Percentiles rank a stretch among this genome's conserved stretches.
These are phyloP conservation scores for Chrysodeixis includens DNA, from an alignment of 2,888 invertebrate genomes.

Conservation along the genomic window DNA sequence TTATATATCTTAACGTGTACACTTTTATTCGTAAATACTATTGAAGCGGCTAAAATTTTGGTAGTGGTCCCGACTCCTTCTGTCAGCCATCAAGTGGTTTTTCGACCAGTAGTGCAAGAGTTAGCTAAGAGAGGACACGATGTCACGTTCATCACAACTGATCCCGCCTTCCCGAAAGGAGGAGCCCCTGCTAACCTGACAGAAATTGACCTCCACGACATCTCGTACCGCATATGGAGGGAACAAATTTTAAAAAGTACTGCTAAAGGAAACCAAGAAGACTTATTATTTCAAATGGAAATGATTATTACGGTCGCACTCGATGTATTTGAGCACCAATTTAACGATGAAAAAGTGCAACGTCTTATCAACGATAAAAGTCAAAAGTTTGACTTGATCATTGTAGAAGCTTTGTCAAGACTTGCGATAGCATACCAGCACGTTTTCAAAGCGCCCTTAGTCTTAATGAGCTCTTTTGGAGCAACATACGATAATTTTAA, in stretches of 20 bases:
- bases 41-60: constrained; percentile 60
- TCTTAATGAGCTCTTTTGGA: constrained; percentile 67
- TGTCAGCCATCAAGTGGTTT: constrained; percentile 83
- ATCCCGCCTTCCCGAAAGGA: constrained; percentile 68
- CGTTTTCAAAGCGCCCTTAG: constrained; percentile 60
- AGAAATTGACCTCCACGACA: constrained; percentile 29
- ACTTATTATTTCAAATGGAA: constrained; percentile 23
- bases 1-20: constrained; percentile 19
- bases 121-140: constrained; percentile 81
- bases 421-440: constrained; percentile 53
- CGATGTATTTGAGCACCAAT: constrained; percentile 40
- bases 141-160: constrained; percentile 76
- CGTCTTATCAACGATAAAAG: constrained; percentile 53
- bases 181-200: not conserved
- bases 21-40: constrained; percentile 20
- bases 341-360: constrained; percentile 51
- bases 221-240: constrained; percentile 58
- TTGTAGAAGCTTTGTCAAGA: constrained; percentile 59
- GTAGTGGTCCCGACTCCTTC: constrained; percentile 75
- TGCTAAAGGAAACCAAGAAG: constrained; percentile 33
- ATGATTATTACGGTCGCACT: constrained; percentile 12
- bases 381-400: constrained; percentile 63
- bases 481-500: constrained; percentile 46
- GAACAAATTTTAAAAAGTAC: constrained; percentile 17
- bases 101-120: constrained; percentile 45